phyloP scores from a whole-genome alignment of 2,888 invertebrate species.

The Heteromyza rotundicornis region DNA sequence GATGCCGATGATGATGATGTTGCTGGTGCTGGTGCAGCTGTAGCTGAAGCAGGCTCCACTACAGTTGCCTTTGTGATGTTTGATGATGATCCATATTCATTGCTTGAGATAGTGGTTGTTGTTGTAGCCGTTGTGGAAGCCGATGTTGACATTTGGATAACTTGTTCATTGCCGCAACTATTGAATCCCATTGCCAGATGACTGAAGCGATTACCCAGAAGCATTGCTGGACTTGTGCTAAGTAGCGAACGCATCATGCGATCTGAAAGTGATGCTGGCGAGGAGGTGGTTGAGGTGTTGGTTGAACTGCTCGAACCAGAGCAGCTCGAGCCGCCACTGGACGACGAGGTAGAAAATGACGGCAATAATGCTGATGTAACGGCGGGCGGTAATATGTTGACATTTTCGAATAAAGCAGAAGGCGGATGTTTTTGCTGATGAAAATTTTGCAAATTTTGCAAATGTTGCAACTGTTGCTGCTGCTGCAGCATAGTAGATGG shows the following conservation, averaged over 20 bases:
- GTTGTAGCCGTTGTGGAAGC: neutral
- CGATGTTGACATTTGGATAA: neutral
- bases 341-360: constrained; percentile 17
- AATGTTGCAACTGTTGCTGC: constrained; percentile 24
- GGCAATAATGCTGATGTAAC: neutral
- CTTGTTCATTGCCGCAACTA: constrained; percentile 16
- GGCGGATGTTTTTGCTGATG: constrained; percentile 12
- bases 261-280: constrained; percentile 44
- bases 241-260: constrained; percentile 41
- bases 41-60: constrained; percentile 11
- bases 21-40: constrained; percentile 25
- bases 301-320: constrained; percentile 33
- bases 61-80: neutral
- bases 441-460: constrained; percentile 11
- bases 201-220: constrained; percentile 53
- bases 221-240: constrained; percentile 44
- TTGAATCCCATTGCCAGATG: constrained; percentile 53
- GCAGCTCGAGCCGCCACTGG: neutral
- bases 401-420: neutral
- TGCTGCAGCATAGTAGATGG: constrained; percentile 20
- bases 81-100: neutral
- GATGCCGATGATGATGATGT: constrained; percentile 15
- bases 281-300: constrained; percentile 46
- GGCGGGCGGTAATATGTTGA: neutral
- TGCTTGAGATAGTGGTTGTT: neutral